These are phyloP conservation scores for Sceliomorpha sp. DNA, from an alignment of 2,888 invertebrate species.

Conservation along the genomic window DNA sequence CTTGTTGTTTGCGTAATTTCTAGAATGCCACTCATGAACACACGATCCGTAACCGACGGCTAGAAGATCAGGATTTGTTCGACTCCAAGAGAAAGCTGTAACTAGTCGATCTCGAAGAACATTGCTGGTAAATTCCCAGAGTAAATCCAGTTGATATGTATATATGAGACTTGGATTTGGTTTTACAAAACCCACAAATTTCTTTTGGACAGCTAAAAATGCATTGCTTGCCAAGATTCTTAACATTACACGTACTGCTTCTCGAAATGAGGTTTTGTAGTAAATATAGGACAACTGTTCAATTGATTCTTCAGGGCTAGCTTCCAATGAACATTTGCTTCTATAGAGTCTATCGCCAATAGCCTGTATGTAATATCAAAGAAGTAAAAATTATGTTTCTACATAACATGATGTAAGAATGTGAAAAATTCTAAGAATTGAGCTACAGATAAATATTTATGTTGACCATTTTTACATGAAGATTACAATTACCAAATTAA, in stretches of 20 bases:
- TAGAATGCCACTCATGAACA: too few species aligned
- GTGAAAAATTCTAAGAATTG: too few species aligned
- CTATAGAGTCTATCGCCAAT: constrained; percentile 41
- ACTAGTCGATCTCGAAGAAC: constrained; percentile 83
- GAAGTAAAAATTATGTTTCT: too few species aligned
- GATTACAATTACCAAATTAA: too few species aligned
- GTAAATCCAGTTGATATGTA: constrained; percentile 84
- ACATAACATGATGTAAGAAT: too few species aligned
- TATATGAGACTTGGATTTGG: constrained; percentile 85
- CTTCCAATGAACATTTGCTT: constrained; percentile 43
- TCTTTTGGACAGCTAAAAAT: constrained; percentile 85
- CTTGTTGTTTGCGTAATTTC: too few species aligned
- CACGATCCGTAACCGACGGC: constrained; percentile 86
- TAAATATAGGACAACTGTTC: constrained; percentile 74
- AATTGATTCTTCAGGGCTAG: constrained; percentile 54
- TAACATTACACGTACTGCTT: constrained; percentile 85
- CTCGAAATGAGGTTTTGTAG: constrained; percentile 81
- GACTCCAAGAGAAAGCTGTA: constrained; percentile 85
- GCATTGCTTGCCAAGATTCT: constrained; percentile 87
- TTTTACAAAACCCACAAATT: constrained; percentile 85
- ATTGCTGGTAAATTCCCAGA: constrained; percentile 85
- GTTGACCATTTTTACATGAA: too few species aligned
- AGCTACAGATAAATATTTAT: too few species aligned
- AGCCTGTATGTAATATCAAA: constrained; percentile 21
- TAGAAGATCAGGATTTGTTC: constrained; percentile 85